These are phyloP conservation scores for Eutolmus rufibarbis DNA, from an alignment of 2,888 invertebrate species.

Conservation along the genomic window DNA sequence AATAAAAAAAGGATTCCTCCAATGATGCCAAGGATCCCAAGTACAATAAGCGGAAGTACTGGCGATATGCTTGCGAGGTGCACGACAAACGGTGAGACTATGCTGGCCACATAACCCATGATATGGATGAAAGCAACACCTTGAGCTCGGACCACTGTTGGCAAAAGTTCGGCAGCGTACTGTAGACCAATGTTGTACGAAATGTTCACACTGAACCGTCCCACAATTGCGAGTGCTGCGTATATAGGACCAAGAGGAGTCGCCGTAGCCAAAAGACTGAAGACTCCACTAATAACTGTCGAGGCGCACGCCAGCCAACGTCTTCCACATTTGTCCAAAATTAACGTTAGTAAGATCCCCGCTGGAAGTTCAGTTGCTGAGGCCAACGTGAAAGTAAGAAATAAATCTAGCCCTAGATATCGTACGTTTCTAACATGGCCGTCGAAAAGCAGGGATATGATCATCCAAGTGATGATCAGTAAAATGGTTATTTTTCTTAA, in stretches of 20 bases:
- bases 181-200: constrained; percentile 90
- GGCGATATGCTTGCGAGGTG: constrained; percentile 78
- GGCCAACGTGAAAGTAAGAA: constrained; percentile 84
- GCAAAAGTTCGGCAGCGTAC: constrained; percentile 86
- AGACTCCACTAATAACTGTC: constrained; percentile 80
- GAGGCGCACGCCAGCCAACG: constrained; percentile 86
- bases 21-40: constrained; percentile 77
- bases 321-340: constrained; percentile 78
- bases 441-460: constrained; percentile 86
- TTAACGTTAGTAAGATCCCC: constrained; percentile 79
- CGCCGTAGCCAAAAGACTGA: constrained; percentile 78
- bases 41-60: constrained; percentile 77
- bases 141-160: constrained; percentile 86
- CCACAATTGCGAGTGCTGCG: constrained; percentile 80
- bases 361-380: constrained; percentile 85
- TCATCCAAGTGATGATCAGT: constrained; percentile 86
- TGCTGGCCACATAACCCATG: constrained; percentile 86
- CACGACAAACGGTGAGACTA: constrained; percentile 84
- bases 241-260: constrained; percentile 77
- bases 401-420: constrained; percentile 80
- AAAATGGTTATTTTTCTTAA: constrained; percentile 78
- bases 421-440: constrained; percentile 89
- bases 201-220: constrained; percentile 85
- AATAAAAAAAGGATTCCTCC: constrained; percentile 81
- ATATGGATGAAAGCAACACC: constrained; percentile 87